phyloP scores from a whole-genome alignment of 2,888 invertebrate genomes.

The Euplagia quadripunctaria region DNA sequence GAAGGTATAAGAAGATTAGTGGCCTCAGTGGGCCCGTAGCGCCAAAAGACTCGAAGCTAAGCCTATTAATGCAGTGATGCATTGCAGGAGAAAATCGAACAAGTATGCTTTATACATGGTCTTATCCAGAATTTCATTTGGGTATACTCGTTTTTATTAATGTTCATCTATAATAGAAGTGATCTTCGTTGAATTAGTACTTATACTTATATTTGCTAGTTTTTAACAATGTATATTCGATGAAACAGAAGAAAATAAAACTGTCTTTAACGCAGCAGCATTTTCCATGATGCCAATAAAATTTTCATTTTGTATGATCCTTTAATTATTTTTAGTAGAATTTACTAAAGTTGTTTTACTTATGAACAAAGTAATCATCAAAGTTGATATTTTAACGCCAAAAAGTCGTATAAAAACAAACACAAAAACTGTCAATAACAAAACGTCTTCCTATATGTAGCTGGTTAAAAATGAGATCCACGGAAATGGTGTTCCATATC shows the following conservation, averaged over 20 bases:
- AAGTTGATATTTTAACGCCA: background rate
- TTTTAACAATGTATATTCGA: background rate
- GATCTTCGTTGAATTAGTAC: no score
- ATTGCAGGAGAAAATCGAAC: constrained; percentile 13
- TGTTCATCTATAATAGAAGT: background rate
- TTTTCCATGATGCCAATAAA: background rate
- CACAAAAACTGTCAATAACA: background rate
- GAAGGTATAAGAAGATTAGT: constrained; percentile 41
- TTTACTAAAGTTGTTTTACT: background rate
- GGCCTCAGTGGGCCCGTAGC: constrained; percentile 22
- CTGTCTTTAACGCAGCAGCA: background rate
- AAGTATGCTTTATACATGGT: background rate
- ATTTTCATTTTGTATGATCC: background rate
- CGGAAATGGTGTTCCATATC: background rate
- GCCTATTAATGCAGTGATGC: constrained; percentile 24
- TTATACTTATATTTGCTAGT: background rate
- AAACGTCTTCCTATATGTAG: background rate
- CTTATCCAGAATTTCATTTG: background rate
- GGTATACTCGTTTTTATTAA: background rate
- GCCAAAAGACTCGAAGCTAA: constrained; percentile 24
- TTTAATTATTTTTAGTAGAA: background rate
- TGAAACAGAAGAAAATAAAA: background rate
- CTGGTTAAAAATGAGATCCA: background rate
- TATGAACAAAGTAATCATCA: background rate
- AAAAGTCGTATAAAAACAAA: background rate